Evolutionary conservation across 2,797 vertebrate genomes (phyloP).

Genomic region (Eptatretus atami): DNA sequence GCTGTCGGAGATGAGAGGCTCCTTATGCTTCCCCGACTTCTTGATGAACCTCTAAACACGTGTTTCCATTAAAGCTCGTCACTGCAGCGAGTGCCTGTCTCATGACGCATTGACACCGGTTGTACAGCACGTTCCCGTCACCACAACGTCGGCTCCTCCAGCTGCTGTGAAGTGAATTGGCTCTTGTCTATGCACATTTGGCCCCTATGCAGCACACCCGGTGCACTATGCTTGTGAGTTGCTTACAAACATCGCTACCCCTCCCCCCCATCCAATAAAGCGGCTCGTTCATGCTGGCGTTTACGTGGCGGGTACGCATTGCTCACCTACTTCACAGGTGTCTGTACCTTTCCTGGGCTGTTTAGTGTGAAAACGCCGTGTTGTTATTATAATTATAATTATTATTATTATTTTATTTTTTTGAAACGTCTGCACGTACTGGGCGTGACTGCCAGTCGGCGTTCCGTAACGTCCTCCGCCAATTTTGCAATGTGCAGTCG

Average conservation of each 20-base stretch:
- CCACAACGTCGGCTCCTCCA: constrained; percentile 2
- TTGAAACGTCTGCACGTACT: too few species aligned
- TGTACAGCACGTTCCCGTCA: background rate
- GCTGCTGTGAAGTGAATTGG: constrained; percentile 3
- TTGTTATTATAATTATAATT: background rate
- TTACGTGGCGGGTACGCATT: background rate
- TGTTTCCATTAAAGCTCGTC: too few species aligned
- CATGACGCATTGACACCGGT: too few species aligned
- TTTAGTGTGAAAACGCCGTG: background rate
- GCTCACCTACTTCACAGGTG: background rate
- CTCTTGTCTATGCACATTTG: constrained; percentile 4
- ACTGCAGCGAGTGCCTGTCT: too few species aligned
- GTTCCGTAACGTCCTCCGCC: background rate
- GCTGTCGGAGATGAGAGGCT: too few species aligned
- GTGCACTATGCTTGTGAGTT: background rate
- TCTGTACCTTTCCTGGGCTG: constrained; percentile 5
- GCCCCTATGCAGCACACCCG: constrained; percentile 4
- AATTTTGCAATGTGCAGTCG: background rate
- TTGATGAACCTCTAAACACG: too few species aligned
- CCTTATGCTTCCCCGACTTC: too few species aligned
- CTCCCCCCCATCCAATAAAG: background rate
- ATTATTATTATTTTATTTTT: too few species aligned
- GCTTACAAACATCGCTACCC: background rate
- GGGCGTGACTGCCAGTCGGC: too few species aligned
- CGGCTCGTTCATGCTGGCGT: background rate